Base-by-base conservation (phyloP, 2,888 invertebrate genomes). In the Heteromurus nitidus region DNA sequence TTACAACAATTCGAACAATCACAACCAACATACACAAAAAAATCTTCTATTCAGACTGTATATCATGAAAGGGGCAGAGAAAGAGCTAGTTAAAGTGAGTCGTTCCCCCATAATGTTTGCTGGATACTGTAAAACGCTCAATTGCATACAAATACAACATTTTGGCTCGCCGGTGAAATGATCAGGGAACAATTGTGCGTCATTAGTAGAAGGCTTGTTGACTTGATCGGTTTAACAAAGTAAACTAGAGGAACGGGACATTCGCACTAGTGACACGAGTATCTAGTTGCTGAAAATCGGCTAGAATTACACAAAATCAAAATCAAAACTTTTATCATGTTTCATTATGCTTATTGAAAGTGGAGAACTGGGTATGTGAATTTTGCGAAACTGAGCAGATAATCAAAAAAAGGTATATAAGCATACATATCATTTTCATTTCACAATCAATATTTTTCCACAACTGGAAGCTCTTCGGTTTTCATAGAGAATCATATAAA, bases 181-280 rank as follows among this genome's bases (percentile, higher is more conserved):
- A 44, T 28, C 11, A 7, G 3, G 60, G 62, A 77, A 77, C 77
- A 77, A 77, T 77, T 31, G 62, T 31, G n/a, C 64, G 31, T 77
- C 77, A 77, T 77, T 77, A 77, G 77, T 26, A 64, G 28, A 9
- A 44, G 76, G 47, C 60, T 76, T 68, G 76, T 69, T 67, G 24
- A 58, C 26, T 20, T 20, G 13, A 50, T 20, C n/a, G n/a, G n/a
- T n/a, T n/a, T n/a, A n/a, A n/a, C n/a, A n/a, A 16, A n/a, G 11
- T 20, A 11, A 30, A 60, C 24, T 20, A n/a, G n/a, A n/a, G n/a
- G 22, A 28, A 50, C 42, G 26, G 13, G 30, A 20, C 50, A 20
- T 18, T 18, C 18, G 7, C 9, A 65, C 9, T 1, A 44, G 1
- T 64, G 26, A 44, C 9, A 36, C n/a, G 7, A 44, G 26, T 72